Evolutionary conservation across 2,797 vertebrate species (phyloP), one percentile per base, ranked within the genome.

Genomic region (Danio aesculapii): DNA sequence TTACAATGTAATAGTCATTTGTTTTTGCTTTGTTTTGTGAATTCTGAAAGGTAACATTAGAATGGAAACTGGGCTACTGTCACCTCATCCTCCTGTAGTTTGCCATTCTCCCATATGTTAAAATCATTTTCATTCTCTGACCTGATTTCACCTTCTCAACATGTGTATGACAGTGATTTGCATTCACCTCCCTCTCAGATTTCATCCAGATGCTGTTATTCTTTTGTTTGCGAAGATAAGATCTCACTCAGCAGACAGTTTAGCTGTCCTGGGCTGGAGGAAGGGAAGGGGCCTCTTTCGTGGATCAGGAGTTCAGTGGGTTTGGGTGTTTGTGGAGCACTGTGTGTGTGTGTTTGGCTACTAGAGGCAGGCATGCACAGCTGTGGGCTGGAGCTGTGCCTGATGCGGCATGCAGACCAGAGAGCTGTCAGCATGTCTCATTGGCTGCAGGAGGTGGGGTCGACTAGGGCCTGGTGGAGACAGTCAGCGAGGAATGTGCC

Each of bases 251-350:
- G 49, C 49, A 53, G 49, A 55, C 0, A n/a, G 12, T 66, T 76
- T 66, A 21, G 16, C 46, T 21, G 17, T 17, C 53, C 30, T 57
- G 50, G 4, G 67, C 59, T 43, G 6, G 44, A 41, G 41, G 13
- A 13, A 52, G 39, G 17, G 43, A n/a, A 21, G 59, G 8, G 58
- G 57, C 58, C 30, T 30, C 14, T 43, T 77, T 44, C 10, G 7
- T 4, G 13, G 62, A 50, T 62, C 10, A 41, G 39, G 69, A 86
- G 86, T 86, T 87, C 81, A 89, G 76, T 87, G 86, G 86, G 87
- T 90, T 77, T 89, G 5, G 3, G 83, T 85, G 88, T 89, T 87
- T 90, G 84, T 88, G 84, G 88, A 86, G 82, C 83, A 16, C 62
- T 47, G 55, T 30, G 55, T 39, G 66, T 39, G 66, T 66, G 77